Conservation (phyloP, 2,113 vertebrate genomes). For the Balaeniceps rex region DNA sequence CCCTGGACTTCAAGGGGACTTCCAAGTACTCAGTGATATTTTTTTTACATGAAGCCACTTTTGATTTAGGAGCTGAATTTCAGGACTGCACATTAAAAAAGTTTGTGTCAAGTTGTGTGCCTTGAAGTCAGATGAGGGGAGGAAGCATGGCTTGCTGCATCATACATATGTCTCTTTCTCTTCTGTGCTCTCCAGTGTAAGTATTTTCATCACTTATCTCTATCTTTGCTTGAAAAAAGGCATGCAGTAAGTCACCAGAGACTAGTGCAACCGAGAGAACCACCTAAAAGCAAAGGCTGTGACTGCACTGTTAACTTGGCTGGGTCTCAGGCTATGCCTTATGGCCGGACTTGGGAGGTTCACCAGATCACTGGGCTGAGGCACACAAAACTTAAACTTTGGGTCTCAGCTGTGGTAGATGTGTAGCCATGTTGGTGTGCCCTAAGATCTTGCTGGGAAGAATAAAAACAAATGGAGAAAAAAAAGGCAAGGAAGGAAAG, state of each 20-base stretch:
- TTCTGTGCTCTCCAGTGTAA: not conserved
- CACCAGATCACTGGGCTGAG: not conserved
- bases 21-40: not conserved
- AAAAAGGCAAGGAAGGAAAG: not conserved
- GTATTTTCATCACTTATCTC: not conserved
- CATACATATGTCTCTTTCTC: not conserved
- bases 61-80: not conserved
- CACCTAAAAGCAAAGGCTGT: not conserved
- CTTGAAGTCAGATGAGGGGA: not conserved
- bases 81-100: not conserved
- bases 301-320: not conserved
- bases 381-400: not conserved
- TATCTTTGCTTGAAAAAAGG: not conserved
- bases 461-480: not conserved
- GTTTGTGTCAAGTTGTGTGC: not conserved
- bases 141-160: not conserved
- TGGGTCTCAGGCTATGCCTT: not conserved
- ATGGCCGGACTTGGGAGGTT: not conserved
- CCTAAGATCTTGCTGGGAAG: not conserved
- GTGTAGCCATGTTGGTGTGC: fast-evolving
- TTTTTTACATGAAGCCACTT: not conserved
- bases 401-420: not conserved
- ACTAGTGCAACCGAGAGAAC: not conserved
- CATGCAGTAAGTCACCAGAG: not conserved
- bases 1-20: not conserved